Evolutionary conservation across 2,888 invertebrate genomes (phyloP).

Genomic region (Linnaemya vulpina): DNA sequence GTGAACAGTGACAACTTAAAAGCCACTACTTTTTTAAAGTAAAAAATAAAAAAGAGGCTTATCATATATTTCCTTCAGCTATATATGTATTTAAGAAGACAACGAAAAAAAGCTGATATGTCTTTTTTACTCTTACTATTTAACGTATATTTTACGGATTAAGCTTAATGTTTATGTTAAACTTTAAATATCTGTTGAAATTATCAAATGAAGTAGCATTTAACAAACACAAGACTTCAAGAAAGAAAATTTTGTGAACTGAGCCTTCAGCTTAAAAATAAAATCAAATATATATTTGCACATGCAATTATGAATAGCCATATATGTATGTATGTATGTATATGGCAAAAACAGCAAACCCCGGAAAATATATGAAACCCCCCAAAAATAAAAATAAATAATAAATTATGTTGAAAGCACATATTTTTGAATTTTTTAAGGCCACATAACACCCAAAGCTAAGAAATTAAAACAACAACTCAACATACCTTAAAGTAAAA

Average conservation of each 20-base stretch:
- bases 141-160: conserved; percentile 53
- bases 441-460: conserved; percentile 67
- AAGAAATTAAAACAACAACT: conserved; percentile 57
- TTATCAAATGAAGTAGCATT: conserved; percentile 66
- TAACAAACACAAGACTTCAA: conserved; percentile 23
- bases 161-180: conserved; percentile 71
- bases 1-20: conserved; percentile 44
- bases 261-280: conserved; percentile 52
- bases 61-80: conserved; percentile 56
- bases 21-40: conserved; percentile 44
- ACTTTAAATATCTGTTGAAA: conserved; percentile 71
- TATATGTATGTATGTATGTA: background rate
- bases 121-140: conserved; percentile 35
- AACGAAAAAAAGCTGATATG: conserved; percentile 31
- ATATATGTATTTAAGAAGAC: conserved; percentile 63
- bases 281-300: conserved; percentile 7
- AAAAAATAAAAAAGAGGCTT: conserved; percentile 48
- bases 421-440: conserved; percentile 59
- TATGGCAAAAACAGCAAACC: conserved; percentile 43
- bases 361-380: conserved; percentile 4
- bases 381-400: background rate
- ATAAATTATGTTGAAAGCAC: conserved; percentile 53
- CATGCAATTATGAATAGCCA: conserved; percentile 64
- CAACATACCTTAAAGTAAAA: conserved; percentile 30
- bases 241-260: conserved; percentile 32